Evolutionary conservation across 2,797 vertebrate genomes (phyloP), one percentile per base, ranked within the genome.

Genomic region (Rhadinocentrus ornatus): DNA sequence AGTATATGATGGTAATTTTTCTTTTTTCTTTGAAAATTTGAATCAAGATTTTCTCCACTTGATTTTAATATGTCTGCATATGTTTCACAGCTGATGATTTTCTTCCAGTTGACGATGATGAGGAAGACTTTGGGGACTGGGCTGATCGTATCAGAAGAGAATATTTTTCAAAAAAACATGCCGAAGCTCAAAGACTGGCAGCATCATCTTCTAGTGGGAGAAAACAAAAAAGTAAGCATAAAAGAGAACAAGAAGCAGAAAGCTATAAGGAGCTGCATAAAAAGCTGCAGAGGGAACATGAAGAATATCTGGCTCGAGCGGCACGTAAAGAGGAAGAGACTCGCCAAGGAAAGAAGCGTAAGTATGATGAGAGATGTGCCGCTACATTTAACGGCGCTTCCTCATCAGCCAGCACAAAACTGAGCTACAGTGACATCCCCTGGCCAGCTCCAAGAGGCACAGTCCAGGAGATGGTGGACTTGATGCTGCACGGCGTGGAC

Each of bases 351-450:
- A 92, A 84, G 81, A 93, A 92, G 78, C 85, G 62, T 1, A 89
- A 77, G 1, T 96, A 96, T 0, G 92, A 95, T 18, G 93, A 92
- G 22, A 83, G 67, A 20, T 95, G 94, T 7, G 87, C 91, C 0
- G 83, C 86, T 0, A 91, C 94, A 0, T 94, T 94, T 76, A 61
- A 66, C 0, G 31, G 67, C 0, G 67, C 67, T 13, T 61, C 84
- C 3, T 81, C 80, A 0, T 69, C 67, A 0, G 56, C 37, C 1
- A 29, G 54, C 52, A 4, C 61, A 1, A 89, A 91, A 66, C 90
- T 97, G 87, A 84, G 91, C 82, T 97, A 96, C 34, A 29, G 63
- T 0, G 96, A 96, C 85, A 95, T 98, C 81, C 97, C 96, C 53
- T 96, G 96, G 97, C 96, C 96, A 0, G 88, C 93, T 4, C 92